Evolutionary conservation across 2,888 invertebrate genomes (phyloP).

Genomic region (Agriopis leucophaearia): DNA sequence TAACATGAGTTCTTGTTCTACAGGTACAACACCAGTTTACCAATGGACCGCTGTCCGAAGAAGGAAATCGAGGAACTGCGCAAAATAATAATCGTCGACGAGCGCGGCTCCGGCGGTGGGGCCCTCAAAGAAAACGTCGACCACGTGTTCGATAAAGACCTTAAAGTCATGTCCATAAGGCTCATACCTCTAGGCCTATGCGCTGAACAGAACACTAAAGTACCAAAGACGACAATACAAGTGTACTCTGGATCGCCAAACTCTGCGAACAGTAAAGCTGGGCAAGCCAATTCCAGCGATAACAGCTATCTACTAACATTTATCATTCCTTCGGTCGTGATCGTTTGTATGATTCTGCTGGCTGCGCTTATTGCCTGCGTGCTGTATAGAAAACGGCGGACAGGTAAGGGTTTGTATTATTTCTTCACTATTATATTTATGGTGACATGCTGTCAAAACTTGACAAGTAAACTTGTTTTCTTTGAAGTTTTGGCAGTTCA

Average conservation of each 20-base stretch:
- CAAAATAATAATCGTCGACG: conserved; percentile 89
- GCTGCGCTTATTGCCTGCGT: conserved; percentile 96
- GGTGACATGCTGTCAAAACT: not conserved
- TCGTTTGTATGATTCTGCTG: conserved; percentile 94
- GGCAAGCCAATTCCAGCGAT: conserved; percentile 55
- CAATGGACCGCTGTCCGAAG: conserved; percentile 91
- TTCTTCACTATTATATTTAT: conserved; percentile 15
- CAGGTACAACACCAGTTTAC: conserved; percentile 92
- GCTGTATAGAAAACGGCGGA: conserved; percentile 93
- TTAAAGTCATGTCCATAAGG: conserved; percentile 89
- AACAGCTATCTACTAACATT: conserved; percentile 90
- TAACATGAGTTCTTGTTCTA: too few species aligned
- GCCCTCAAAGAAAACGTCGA: conserved; percentile 86
- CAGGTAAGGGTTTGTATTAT: conserved; percentile 87
- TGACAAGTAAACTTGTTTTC: too few species aligned
- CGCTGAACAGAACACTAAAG: conserved; percentile 77
- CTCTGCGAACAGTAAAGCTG: conserved; percentile 65
- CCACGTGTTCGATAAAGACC: conserved; percentile 89
- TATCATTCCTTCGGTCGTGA: conserved; percentile 95
- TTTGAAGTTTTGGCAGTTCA: too few species aligned
- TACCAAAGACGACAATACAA: conserved; percentile 60
- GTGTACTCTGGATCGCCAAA: conserved; percentile 61
- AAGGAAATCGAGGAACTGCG: conserved; percentile 91
- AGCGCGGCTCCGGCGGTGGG: conserved; percentile 70
- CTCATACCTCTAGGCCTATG: conserved; percentile 88